Base-by-base conservation (phyloP, 2,113 vertebrate species). In the Mesembrinibis cayennensis region DNA sequence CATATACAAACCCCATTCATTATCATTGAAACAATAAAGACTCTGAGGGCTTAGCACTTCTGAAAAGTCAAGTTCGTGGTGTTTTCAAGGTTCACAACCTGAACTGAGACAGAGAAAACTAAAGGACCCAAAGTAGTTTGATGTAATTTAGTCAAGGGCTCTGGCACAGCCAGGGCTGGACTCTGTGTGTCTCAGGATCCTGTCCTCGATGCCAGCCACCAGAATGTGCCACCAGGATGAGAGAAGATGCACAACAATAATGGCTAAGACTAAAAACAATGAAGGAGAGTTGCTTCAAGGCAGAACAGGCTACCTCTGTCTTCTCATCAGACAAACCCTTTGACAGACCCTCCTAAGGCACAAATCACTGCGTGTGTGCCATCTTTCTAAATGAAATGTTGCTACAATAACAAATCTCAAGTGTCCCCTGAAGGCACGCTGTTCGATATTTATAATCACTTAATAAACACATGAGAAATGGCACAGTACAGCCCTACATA, bases 391-490 rank as follows among this genome's bases (percentile, higher is more conserved):
- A 86, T 69, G 70, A 90, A 97, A 79, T 66, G 77, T 81, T 80
- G 65, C 88, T 89, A 90, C 82, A 91, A 80, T 22, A 88, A 89
- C 82, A 73, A 82, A 82, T 55, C 92, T 85, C 85, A 95, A 97
- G 81, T 53, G 72, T 56, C 62, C 94, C 81, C 84, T 65, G 71
- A 94, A 94, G 92, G 94, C 88, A 27, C 6, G 1, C 29, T 5
- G 65, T 32, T 96, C 87, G 8, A 78, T 95, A 96, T 92, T 96
- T 96, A 97, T 94, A 96, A 97, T 96, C 90, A 71, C 96, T 97
- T 97, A 95, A 98, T 97, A 97, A 97, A 96, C 82, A 91, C 86
- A 96, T 95, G 94, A 98, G 91, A 89, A 90, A 97, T 96, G 44
- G 84, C 95, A 95, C 40, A 49, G 88, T 70, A 81, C 81, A 89